A percentile compares a stretch with the other conserved stretches of the same genome.
Evolutionary conservation across 2,888 invertebrate genomes (phyloP).

Genomic region (Nephrotoma flavescens): DNA sequence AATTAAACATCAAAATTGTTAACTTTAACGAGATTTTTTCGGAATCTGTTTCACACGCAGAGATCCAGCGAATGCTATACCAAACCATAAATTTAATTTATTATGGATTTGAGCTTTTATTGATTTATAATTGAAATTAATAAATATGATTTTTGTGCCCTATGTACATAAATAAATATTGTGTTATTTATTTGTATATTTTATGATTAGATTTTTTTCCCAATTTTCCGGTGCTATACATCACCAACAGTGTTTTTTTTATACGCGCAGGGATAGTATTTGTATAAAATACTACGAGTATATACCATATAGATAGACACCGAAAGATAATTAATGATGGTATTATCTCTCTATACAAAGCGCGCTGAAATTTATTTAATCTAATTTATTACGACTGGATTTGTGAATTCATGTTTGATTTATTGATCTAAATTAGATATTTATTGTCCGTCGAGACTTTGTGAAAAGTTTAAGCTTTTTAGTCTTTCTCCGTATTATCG

Average conservation of each 20-base stretch:
- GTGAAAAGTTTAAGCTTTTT: background rate
- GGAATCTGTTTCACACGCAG: background rate
- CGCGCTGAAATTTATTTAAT: background rate
- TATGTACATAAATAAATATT: background rate
- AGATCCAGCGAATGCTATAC: background rate
- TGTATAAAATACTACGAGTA: too few relatives aligned
- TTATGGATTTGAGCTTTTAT: background rate
- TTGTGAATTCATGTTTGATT: background rate
- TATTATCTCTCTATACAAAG: background rate
- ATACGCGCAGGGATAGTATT: too few relatives aligned
- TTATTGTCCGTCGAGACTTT: background rate
- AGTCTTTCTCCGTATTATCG: background rate
- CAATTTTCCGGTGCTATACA: background rate
- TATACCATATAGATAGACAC: background rate
- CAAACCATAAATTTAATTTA: background rate
- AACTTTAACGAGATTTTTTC: background rate
- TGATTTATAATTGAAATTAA: background rate
- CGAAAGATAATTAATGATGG: background rate
- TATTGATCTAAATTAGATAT: background rate
- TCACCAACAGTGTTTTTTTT: background rate
- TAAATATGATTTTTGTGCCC: background rate
- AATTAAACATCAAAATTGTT: background rate
- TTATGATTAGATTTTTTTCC: background rate
- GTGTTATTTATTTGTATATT: background rate
- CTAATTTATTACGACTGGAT: background rate